Evolutionary conservation across 2,888 invertebrate species (phyloP), one percentile per base, ranked within the genome.

Genomic region (Pocota personata): DNA sequence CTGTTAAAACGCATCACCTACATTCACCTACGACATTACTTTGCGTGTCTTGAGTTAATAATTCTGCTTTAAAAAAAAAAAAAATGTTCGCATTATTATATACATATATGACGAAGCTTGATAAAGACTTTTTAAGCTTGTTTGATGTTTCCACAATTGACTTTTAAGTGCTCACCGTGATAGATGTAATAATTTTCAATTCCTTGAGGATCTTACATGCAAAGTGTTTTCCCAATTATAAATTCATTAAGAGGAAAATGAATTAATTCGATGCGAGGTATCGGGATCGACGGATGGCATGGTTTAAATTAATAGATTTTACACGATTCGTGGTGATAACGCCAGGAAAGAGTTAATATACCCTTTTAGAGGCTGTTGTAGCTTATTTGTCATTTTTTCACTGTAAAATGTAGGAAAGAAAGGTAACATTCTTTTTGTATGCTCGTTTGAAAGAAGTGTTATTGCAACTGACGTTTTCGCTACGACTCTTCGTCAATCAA

Each of bases 41-140:
- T 67, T 52, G 67, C 67, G 52, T 67, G 67, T 27, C 46, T 50
- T 50, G 66, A 14, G 24, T 50, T 2, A 66, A 50, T 66, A 64
- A 64, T 43, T 43, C 10, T 32, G 19, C 32, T 32, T 46, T 16
- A 7, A 19, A 19, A 35, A 19, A 62, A 16, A 43, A 46, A 37
- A 16, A 4, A 43, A 27, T 27, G 43, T 43, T 6, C 24, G 24
- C 30, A 16, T 16, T 27, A 1, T 32, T 5, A 24, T 40, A 7
- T 16, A 21, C 27, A 52, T 7, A n/a, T 37, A 37, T n/a, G 16
- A 35, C 16, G 12, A 24, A 21, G n/a, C 19, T 30, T 48, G n/a
- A 16, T 48, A 35, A 30, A 66, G 35, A 21, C 14, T 50, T 50
- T 55, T 52, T 40, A 67, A 40, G 24, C 24, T 21, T 19, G 5